Evolutionary conservation across 2,797 vertebrate genomes (phyloP).

Genomic region (Poecile montanus): DNA sequence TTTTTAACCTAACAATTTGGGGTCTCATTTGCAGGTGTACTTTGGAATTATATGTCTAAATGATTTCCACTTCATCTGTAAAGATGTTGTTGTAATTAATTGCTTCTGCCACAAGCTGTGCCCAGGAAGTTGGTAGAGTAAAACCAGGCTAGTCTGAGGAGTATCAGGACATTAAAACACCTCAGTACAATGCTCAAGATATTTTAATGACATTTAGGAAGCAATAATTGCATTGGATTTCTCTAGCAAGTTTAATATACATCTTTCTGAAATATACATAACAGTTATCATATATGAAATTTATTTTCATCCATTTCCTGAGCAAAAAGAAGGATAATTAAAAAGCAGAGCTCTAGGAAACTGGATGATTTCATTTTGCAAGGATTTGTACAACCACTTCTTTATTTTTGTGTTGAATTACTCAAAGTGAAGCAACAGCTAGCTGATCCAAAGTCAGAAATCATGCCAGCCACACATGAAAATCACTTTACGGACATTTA

Average conservation of each 20-base stretch:
- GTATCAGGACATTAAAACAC: not conserved
- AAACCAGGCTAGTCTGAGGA: slow-evolving; percentile 1
- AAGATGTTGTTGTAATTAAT: slow-evolving; percentile 9
- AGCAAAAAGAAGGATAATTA: not conserved
- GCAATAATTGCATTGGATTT: not conserved
- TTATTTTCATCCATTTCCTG: slow-evolving; percentile 10
- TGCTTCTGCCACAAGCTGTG: not conserved
- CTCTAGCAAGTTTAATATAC: not conserved
- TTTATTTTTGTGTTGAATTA: slow-evolving; percentile 40
- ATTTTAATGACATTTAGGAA: slow-evolving; percentile 12
- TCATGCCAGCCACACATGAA: not conserved
- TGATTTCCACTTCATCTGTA: not conserved
- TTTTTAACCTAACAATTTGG: not conserved
- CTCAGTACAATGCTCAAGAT: not conserved
- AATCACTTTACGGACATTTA: not conserved
- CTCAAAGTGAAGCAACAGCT: slow-evolving; percentile 9
- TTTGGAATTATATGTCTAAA: not conserved
- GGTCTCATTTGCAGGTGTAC: not conserved
- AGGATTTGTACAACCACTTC: not conserved
- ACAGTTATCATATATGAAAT: not conserved
- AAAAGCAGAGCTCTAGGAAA: slow-evolving; percentile 31
- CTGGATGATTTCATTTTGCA: slow-evolving; percentile 15
- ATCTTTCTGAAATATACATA: not conserved
- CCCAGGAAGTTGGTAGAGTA: not conserved
- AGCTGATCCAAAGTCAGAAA: slow-evolving; percentile 26